Conservation (phyloP, 1,140 invertebrate genomes). For the Drosophila elegans region DNA sequence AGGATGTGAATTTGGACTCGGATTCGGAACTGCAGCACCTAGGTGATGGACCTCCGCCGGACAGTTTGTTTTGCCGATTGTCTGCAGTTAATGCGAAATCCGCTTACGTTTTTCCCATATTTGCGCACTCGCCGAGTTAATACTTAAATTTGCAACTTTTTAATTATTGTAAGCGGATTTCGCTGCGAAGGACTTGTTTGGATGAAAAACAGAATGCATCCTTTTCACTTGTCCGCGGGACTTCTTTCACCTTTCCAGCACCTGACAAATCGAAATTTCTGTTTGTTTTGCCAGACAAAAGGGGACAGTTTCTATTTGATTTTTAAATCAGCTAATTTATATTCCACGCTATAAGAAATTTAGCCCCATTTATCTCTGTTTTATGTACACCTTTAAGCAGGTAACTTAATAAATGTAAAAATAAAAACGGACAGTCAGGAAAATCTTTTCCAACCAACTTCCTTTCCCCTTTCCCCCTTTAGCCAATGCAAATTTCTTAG, state of each 20-base stretch:
- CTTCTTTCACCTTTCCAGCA: conserved; percentile 21
- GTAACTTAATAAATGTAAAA: conserved; percentile 17
- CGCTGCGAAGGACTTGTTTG: conserved; percentile 51
- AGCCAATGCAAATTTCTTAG: conserved; percentile 17
- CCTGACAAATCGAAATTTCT: conserved; percentile 18
- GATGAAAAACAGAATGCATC: conserved; percentile 11
- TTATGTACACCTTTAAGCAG: not conserved
- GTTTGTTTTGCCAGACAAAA: conserved; percentile 1
- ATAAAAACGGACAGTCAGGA: not conserved
- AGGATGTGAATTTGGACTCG: conserved; percentile 15
- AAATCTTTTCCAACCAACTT: not conserved
- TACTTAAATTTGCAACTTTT: conserved; percentile 81
- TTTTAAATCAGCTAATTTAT: not conserved
- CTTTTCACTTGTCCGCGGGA: conserved; percentile 26
- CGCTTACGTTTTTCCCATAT: conserved; percentile 72
- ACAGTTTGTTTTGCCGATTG: conserved; percentile 56
- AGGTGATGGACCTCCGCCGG: conserved; percentile 27
- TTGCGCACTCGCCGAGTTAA: conserved; percentile 70
- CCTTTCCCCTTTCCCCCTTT: conserved; percentile 8
- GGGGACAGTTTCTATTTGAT: not conserved
- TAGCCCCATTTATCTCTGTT: not conserved
- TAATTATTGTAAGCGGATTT: conserved; percentile 83
- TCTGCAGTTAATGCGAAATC: conserved; percentile 64
- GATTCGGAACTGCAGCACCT: not conserved
- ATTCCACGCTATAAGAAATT: not conserved